Conservation (phyloP, 2,797 vertebrate genomes). For the Xiphophorus birchmanni region DNA sequence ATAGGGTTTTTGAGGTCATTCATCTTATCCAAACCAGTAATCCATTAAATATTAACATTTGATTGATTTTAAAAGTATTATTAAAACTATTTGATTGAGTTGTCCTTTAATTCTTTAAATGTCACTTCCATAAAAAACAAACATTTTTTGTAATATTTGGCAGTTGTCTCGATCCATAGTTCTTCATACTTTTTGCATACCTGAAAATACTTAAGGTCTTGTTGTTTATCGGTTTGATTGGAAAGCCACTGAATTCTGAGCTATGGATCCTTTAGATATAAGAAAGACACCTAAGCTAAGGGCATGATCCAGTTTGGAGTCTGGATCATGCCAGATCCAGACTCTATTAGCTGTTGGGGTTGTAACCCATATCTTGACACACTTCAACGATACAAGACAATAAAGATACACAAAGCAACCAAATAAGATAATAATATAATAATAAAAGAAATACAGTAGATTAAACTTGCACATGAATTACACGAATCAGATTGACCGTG, state of each 20-base stretch:
- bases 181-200: not conserved
- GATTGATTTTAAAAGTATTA: not conserved
- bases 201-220: not conserved
- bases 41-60: not conserved
- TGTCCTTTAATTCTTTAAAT: not conserved
- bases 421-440: too few relatives aligned
- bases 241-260: not conserved
- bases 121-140: not conserved
- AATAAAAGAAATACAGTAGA: not conserved
- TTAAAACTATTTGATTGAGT: not conserved
- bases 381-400: not conserved
- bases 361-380: not conserved
- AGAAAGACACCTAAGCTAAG: not conserved
- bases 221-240: not conserved
- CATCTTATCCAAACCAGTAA: not conserved
- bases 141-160: not conserved
- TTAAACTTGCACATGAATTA: not conserved
- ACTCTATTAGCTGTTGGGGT: not conserved
- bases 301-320: not conserved
- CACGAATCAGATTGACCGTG: not conserved
- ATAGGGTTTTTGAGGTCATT: constrained; percentile 26
- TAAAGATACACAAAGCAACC: not conserved
- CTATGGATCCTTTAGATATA: not conserved
- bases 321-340: too few relatives aligned
- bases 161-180: not conserved